These are phyloP conservation scores for Chaitophorus viminalis DNA, from an alignment of 2,888 invertebrate species.

Conservation along the genomic window DNA sequence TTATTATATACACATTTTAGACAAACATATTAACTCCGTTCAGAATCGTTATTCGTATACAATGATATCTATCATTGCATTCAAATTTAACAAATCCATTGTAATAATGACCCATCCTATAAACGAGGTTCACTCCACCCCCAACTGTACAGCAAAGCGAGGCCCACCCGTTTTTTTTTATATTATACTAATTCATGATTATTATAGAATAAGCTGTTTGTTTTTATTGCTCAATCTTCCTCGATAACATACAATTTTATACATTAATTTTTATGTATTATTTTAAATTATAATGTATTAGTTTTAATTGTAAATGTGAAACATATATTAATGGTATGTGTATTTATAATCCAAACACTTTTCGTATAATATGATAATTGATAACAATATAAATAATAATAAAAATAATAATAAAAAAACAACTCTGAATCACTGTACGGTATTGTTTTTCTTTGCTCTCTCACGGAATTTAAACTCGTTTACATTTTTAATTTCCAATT, in stretches of 20 bases:
- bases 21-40: too few species aligned
- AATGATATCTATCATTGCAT: too few species aligned
- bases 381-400: background rate
- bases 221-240: slow-evolving; percentile 43
- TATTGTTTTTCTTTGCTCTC: background rate
- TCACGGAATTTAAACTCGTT: background rate
- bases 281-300: background rate
- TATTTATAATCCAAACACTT: slow-evolving; percentile 27
- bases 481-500: background rate
- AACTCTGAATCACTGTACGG: background rate
- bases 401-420: background rate
- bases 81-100: too few species aligned
- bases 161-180: too few species aligned
- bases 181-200: background rate
- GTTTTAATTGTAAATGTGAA: background rate
- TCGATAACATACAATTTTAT: background rate
- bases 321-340: slow-evolving; percentile 20
- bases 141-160: too few species aligned
- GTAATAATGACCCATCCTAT: too few species aligned
- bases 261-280: background rate
- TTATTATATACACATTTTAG: too few species aligned
- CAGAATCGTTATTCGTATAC: too few species aligned
- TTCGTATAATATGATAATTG: background rate
- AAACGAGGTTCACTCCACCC: too few species aligned
- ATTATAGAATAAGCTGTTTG: background rate